A percentile compares a stretch with the other conserved stretches of the same genome.
Evolutionary conservation across 2,888 invertebrate species (phyloP).

Genomic region (Xanthorhoe spadicearia): DNA sequence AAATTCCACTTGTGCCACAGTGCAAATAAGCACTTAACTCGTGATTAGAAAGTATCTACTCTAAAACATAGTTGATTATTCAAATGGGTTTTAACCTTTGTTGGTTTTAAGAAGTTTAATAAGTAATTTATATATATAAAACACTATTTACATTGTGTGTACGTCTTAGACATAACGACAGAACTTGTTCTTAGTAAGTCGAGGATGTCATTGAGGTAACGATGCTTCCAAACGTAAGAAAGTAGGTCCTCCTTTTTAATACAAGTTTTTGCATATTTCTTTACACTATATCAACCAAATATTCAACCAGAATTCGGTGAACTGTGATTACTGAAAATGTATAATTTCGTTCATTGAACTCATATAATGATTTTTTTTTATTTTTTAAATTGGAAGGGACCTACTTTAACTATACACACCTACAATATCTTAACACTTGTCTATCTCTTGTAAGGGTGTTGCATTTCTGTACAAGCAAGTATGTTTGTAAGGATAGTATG

Average conservation of each 20-base stretch:
- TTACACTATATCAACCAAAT: background rate
- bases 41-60: slow-evolving; percentile 33
- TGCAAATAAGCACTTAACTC: slow-evolving; percentile 41
- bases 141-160: slow-evolving; percentile 29
- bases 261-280: background rate
- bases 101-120: slow-evolving; percentile 31
- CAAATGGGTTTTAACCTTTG: slow-evolving; percentile 32
- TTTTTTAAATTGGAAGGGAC: slow-evolving; percentile 3
- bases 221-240: slow-evolving; percentile 23
- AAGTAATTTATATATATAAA: slow-evolving; percentile 26
- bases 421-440: slow-evolving; percentile 8
- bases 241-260: slow-evolving; percentile 12
- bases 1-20: slow-evolving; percentile 44
- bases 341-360: background rate
- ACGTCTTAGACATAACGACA: slow-evolving; percentile 43
- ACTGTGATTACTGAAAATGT: background rate
- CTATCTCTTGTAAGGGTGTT: background rate
- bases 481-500: background rate
- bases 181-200: slow-evolving; percentile 52
- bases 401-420: background rate
- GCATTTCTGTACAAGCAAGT: background rate
- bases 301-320: background rate
- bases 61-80: slow-evolving; percentile 32
- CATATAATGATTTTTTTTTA: background rate
- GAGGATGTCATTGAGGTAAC: slow-evolving; percentile 47